These are phyloP conservation scores for Pachymerium ferrugineum DNA, from an alignment of 2,888 invertebrate genomes.

Conservation along the genomic window DNA sequence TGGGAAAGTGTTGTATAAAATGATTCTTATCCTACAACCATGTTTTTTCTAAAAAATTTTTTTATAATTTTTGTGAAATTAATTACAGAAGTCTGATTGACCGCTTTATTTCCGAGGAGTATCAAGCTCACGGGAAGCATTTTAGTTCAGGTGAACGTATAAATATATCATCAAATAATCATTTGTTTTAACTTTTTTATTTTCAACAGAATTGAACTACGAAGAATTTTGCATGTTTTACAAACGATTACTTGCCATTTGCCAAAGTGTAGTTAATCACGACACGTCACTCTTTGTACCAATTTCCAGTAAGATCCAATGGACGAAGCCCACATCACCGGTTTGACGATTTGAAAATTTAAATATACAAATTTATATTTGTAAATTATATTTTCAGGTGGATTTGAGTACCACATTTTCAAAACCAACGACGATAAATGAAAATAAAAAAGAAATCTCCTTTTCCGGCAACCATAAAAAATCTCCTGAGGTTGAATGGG, in stretches of 20 bases:
- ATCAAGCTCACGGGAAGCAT: background rate
- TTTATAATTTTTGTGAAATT: too few relatives aligned
- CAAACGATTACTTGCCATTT: background rate
- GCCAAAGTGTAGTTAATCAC: background rate
- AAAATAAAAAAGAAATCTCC: too few relatives aligned
- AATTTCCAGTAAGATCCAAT: background rate
- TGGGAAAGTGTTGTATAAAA: too few relatives aligned
- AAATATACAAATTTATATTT: background rate
- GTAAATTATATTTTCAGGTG: too few relatives aligned
- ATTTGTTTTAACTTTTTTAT: background rate
- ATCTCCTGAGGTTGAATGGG: too few relatives aligned
- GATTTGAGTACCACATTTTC: too few relatives aligned
- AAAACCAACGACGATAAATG: too few relatives aligned
- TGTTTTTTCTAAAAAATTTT: too few relatives aligned
- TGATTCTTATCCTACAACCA: too few relatives aligned
- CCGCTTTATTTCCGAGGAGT: background rate
- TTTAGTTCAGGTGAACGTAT: background rate
- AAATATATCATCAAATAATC: background rate
- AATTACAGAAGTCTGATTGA: slow-evolving; percentile 4
- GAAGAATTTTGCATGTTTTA: background rate
- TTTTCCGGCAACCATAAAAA: too few relatives aligned
- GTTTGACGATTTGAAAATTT: background rate
- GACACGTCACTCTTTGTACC: background rate
- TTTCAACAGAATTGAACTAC: background rate
- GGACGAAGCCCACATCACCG: background rate